A percentile compares a stretch with the other conserved stretches of the same genome.
Conservation (phyloP, 35 echinoderm and acorn worm species). For the Lytechinus pictus region DNA sequence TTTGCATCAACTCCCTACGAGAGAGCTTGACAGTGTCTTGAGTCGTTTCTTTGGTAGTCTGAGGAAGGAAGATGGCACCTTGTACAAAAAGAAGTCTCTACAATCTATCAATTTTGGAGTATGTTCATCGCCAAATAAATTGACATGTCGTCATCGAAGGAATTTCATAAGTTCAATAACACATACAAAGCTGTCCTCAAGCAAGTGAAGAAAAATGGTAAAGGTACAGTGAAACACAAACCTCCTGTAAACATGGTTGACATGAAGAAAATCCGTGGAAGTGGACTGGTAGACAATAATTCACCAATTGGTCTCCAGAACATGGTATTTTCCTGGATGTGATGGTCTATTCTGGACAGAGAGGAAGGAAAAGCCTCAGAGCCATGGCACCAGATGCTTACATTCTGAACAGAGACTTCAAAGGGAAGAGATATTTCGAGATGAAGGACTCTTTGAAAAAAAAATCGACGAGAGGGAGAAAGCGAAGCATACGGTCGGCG, state of each 20-base stretch:
- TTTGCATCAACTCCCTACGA: too few relatives aligned
- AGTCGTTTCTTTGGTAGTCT: too few relatives aligned
- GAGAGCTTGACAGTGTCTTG: too few relatives aligned
- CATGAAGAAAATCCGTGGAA: conserved; percentile 40
- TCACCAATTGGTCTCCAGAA: conserved; percentile 11
- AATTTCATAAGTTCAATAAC: conserved; percentile 42
- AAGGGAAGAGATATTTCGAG: not conserved
- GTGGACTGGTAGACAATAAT: too few relatives aligned
- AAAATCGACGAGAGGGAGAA: conserved; percentile 46
- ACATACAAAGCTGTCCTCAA: conserved; percentile 56
- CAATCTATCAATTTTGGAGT: conserved; percentile 19
- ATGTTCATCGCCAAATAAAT: not conserved
- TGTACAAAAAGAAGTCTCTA: not conserved
- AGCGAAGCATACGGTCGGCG: conserved; percentile 6
- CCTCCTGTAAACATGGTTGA: not conserved
- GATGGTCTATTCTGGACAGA: conserved; percentile 16
- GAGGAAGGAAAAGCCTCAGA: conserved; percentile 51
- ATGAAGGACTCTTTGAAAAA: conserved; percentile 11
- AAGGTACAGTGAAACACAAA: conserved; percentile 29
- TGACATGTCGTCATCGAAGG: not conserved
- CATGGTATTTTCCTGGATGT: too few relatives aligned
- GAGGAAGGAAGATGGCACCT: not conserved
- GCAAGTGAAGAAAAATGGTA: conserved; percentile 45
- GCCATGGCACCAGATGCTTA: conserved; percentile 42
- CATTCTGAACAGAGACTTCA: conserved; percentile 39